A percentile compares a stretch with the other conserved stretches of the same genome.
These are phyloP conservation scores for Chroicocephalus ridibundus DNA, from an alignment of 2,113 vertebrate genomes.

Conservation along the genomic window DNA sequence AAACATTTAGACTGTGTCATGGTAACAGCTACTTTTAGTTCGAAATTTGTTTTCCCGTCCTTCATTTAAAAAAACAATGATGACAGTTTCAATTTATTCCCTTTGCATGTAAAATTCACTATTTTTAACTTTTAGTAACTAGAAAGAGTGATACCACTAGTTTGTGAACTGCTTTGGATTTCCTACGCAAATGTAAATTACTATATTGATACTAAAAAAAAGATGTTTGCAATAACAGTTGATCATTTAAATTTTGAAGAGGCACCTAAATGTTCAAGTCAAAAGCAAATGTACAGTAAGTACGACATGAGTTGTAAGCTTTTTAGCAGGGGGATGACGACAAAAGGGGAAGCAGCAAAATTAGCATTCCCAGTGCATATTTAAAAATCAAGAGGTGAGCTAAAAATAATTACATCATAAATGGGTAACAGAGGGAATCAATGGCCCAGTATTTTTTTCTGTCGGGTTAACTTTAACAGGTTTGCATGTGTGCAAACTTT, in stretches of 20 bases:
- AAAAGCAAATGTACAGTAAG: not conserved
- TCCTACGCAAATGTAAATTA: not conserved
- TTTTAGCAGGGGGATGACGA: not conserved
- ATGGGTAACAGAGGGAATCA: not conserved
- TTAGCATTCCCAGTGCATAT: not conserved
- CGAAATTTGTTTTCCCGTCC: conserved; percentile 7
- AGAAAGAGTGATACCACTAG: not conserved
- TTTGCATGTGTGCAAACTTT: not conserved
- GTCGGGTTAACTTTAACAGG: not conserved
- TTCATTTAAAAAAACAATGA: not conserved
- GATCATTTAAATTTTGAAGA: not conserved
- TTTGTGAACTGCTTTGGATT: not conserved
- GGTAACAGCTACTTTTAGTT: conserved; percentile 51
- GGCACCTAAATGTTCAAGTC: not conserved
- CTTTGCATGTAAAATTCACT: conserved; percentile 18
- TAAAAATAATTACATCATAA: conserved; percentile 27
- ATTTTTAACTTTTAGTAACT: conserved; percentile 19
- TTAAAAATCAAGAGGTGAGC: conserved; percentile 51
- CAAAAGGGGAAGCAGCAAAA: not conserved
- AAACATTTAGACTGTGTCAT: conserved; percentile 55
- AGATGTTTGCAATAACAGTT: not conserved
- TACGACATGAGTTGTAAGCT: not conserved
- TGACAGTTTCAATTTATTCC: not conserved
- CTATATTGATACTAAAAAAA: not conserved
- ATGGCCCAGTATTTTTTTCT: not conserved